Conservation (phyloP, 2,888 invertebrate genomes). For the Thymelicus lineola region DNA sequence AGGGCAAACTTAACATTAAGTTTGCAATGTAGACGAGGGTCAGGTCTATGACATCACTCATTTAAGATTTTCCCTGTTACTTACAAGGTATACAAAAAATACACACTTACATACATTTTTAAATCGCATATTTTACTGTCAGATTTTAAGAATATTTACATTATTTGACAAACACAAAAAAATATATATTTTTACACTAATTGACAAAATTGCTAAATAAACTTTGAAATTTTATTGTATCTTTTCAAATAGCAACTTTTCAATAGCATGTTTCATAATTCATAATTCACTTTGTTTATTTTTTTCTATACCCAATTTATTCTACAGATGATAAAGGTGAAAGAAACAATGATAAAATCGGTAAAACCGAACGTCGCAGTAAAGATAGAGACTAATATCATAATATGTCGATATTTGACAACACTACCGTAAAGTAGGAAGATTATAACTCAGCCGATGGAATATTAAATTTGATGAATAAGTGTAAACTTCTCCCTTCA, state of each 20-base stretch:
- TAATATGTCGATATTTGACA: neutral
- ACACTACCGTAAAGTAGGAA: neutral
- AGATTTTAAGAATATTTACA: too few species aligned
- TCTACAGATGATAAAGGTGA: slow-evolving; percentile 18
- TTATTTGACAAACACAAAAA: neutral
- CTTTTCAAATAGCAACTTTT: neutral
- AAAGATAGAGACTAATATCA: neutral
- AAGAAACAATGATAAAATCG: neutral
- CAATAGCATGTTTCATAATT: neutral
- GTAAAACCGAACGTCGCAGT: neutral
- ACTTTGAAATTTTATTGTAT: too few species aligned
- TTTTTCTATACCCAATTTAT: slow-evolving; percentile 14
- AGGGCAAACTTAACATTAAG: slow-evolving; percentile 5
- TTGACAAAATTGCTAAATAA: too few species aligned
- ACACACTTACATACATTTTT: neutral
- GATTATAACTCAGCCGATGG: neutral
- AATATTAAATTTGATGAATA: slow-evolving; percentile 4
- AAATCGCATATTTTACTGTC: too few species aligned
- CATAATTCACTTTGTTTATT: neutral
- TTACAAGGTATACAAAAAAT: neutral
- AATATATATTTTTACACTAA: neutral
- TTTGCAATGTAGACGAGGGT: slow-evolving; percentile 9
- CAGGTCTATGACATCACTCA: neutral
- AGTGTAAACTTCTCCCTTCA: neutral
- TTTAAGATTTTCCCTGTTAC: neutral